Conservation (phyloP, 2,113 vertebrate genomes). For the Athene noctua region DNA sequence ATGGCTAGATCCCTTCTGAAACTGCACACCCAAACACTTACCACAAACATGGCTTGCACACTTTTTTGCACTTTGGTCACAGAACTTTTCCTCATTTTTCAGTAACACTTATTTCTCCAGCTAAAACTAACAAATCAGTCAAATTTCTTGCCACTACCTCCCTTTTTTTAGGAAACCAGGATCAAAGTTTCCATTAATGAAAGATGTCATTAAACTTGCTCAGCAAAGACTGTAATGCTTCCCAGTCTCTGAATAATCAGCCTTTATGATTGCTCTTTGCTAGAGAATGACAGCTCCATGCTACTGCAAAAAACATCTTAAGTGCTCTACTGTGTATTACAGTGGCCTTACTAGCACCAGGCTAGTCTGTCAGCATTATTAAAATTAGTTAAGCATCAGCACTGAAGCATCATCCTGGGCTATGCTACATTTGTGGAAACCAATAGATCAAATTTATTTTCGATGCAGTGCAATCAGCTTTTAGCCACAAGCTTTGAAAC, state of each 20-base stretch:
- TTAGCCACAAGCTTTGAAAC: slow-evolving; percentile 60
- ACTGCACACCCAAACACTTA: not conserved
- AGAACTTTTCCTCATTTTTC: not conserved
- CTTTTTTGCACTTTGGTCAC: not conserved
- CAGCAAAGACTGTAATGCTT: not conserved
- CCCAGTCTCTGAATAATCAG: not conserved
- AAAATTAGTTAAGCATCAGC: slow-evolving; percentile 56
- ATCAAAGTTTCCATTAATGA: not conserved
- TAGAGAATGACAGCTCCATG: not conserved
- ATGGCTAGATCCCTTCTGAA: not conserved
- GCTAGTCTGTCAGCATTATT: slow-evolving; percentile 32
- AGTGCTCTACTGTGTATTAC: not conserved
- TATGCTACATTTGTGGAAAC: slow-evolving; percentile 44
- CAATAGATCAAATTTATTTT: slow-evolving; percentile 66
- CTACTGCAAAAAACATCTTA: not conserved
- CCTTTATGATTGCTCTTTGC: not conserved
- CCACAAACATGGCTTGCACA: not conserved
- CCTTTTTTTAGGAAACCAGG: not conserved
- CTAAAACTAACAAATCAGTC: not conserved
- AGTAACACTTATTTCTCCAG: not conserved
- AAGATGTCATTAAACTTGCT: not conserved
- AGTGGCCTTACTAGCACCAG: slow-evolving; percentile 24
- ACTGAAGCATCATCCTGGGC: slow-evolving; percentile 30
- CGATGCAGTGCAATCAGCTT: slow-evolving; percentile 51
- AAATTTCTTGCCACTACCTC: not conserved